Percentiles rank a stretch among this genome's conserved stretches.
Evolutionary conservation across 2,797 vertebrate species (phyloP).

Genomic region (Taenioides sp.): DNA sequence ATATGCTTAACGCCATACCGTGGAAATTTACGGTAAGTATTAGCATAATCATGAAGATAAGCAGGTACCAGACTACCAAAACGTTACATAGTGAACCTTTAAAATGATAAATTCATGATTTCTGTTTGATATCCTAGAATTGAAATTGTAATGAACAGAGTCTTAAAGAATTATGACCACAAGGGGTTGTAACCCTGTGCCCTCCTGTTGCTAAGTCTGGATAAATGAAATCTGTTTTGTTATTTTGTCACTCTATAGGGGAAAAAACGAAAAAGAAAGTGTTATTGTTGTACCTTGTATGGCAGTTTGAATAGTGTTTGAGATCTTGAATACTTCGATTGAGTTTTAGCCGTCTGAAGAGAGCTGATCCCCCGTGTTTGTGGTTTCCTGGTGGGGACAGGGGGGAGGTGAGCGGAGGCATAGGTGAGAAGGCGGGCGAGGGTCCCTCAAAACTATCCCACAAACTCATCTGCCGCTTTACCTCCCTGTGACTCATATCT

Average conservation of each 20-base stretch:
- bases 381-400: conserved; percentile 60
- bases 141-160: not conserved
- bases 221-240: not conserved
- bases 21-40: not conserved
- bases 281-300: conserved; percentile 58
- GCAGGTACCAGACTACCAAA: not conserved
- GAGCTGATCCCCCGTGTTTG: conserved; percentile 35
- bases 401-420: conserved; percentile 61
- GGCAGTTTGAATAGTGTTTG: conserved; percentile 50
- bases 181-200: not conserved
- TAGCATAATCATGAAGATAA: not conserved
- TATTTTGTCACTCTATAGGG: not conserved
- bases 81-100: not conserved
- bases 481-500: conserved; percentile 75
- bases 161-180: not conserved
- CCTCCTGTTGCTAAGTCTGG: not conserved
- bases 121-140: not conserved
- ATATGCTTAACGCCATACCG: not conserved
- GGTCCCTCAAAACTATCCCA: conserved; percentile 63
- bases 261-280: not conserved
- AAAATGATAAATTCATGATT: no score
- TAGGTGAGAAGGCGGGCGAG: conserved; percentile 49
- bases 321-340: conserved; percentile 72
- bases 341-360: conserved; percentile 70
- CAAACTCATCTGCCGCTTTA: conserved; percentile 67